Conservation (phyloP, 2,113 vertebrate species). For the Rhinoderma darwinii region DNA sequence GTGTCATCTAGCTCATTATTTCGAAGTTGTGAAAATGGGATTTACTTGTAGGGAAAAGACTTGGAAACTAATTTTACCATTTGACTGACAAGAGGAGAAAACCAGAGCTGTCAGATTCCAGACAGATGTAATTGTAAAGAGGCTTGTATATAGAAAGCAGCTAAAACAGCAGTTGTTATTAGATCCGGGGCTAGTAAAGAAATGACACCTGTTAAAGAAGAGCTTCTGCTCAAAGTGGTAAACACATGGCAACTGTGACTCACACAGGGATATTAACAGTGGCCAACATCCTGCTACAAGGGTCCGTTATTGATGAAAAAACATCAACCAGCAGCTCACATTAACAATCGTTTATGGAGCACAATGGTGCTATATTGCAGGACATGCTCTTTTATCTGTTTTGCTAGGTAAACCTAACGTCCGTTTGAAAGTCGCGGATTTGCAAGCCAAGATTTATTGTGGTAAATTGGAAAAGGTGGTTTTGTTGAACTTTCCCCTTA, state of each 20-base stretch:
- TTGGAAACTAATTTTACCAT: slow-evolving; percentile 29
- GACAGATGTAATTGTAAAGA: slow-evolving; percentile 54
- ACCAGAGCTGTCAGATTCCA: slow-evolving; percentile 47
- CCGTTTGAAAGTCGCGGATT: neutral
- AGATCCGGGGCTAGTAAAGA: slow-evolving; percentile 51
- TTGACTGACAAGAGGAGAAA: slow-evolving; percentile 50
- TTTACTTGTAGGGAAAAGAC: slow-evolving; percentile 14
- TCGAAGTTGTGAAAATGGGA: slow-evolving; percentile 24
- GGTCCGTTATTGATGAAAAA: neutral
- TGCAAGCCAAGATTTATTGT: neutral
- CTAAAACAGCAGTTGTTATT: slow-evolving; percentile 46
- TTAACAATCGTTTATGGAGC: neutral
- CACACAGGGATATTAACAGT: slow-evolving; percentile 35
- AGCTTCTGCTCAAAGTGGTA: slow-evolving; percentile 44
- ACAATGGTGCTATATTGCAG: neutral
- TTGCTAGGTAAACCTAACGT: neutral
- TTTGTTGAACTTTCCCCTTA: neutral
- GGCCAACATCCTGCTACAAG: slow-evolving; percentile 18
- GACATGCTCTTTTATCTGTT: neutral
- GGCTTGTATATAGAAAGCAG: slow-evolving; percentile 29
- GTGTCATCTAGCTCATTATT: neutral
- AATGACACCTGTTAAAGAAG: slow-evolving; percentile 53
- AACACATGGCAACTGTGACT: slow-evolving; percentile 49
- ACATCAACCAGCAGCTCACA: neutral
- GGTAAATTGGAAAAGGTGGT: neutral